Evolutionary conservation across 1,140 invertebrate genomes (phyloP).

Genomic region (Akabosia matsudoensis): DNA sequence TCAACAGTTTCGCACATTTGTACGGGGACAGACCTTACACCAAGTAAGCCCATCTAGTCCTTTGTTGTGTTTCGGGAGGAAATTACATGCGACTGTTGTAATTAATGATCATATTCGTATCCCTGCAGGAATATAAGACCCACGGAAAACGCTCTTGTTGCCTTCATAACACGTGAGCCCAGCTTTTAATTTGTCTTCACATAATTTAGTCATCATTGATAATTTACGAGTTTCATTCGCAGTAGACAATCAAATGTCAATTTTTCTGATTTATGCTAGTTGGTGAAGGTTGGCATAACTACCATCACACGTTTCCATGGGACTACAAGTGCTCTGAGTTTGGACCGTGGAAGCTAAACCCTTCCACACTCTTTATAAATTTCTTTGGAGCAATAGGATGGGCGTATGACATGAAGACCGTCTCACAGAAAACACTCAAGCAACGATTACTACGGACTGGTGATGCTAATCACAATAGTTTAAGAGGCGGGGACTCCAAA

Average conservation of each 20-base stretch:
- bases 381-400: slow-evolving; percentile 77
- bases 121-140: slow-evolving; percentile 67
- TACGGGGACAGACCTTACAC: slow-evolving; percentile 62
- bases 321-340: slow-evolving; percentile 54
- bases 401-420: slow-evolving; percentile 83
- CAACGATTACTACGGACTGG: slow-evolving; percentile 71
- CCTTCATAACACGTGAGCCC: slow-evolving; percentile 59
- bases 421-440: slow-evolving; percentile 66
- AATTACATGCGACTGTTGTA: too few relatives aligned
- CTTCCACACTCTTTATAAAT: slow-evolving; percentile 82
- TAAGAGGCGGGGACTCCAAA: background rate
- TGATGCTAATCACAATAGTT: slow-evolving; percentile 64
- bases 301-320: slow-evolving; percentile 61
- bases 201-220: too few relatives aligned
- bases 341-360: slow-evolving; percentile 69
- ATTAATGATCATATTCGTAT: slow-evolving; percentile 28
- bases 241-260: too few relatives aligned
- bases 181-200: too few relatives aligned
- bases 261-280: slow-evolving; percentile 19
- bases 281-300: slow-evolving; percentile 58
- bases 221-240: background rate
- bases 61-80: background rate
- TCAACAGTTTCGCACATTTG: slow-evolving; percentile 71
- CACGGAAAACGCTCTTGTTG: slow-evolving; percentile 66
- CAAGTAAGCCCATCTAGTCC: slow-evolving; percentile 48